Base-by-base conservation (phyloP, 2,113 vertebrate species). In the Dendropsophus ebraccatus region DNA sequence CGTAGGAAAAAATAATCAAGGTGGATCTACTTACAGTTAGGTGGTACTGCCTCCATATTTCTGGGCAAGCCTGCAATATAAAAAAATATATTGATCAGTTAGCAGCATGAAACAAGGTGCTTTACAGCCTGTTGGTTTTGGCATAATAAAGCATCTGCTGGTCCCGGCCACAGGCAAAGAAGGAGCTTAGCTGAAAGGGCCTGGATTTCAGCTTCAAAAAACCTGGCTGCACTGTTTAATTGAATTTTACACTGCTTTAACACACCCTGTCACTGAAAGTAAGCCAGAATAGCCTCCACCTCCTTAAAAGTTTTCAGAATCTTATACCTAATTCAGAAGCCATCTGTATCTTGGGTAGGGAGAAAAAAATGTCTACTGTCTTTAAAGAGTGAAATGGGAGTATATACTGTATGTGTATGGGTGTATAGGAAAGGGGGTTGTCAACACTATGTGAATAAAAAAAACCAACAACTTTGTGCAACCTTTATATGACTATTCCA, bases 41-140 rank as follows among this genome's bases (percentile, higher is more conserved):
- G 94, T 99, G 97, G 93, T 97, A 99, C 94, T 99, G 98, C 92
- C 97, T 98, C 98, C 98, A 99, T 94, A 97, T 96, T 93, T 99
- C 97, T 92, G 98, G 96, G 93, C 98, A 99, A 91, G 92, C 95
- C 98, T 99, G 93, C 92, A 95, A 95, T 94, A 95, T 94, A 94
- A 95, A 95, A 75, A 58, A 95, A 85, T 37, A 85, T 78, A 85
- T 94, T 95, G 94, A 95, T 95, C 94, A 95, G 91, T 90, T 94
- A 92, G 92, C 92, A 95, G 94, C 94, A 95, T 95, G 95, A 95
- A 95, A 95, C 94, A 95, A 95, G 95, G 94, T 95, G 91, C 94
- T 95, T 95, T 95, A 95, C 95, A 96, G 94, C 92, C 95, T 95
- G 95, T 95, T 95, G 95, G 94, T 95, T 95, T 95, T 95, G 94